Base-by-base conservation (phyloP, 2,888 invertebrate genomes). In the Sesamia inferens region DNA sequence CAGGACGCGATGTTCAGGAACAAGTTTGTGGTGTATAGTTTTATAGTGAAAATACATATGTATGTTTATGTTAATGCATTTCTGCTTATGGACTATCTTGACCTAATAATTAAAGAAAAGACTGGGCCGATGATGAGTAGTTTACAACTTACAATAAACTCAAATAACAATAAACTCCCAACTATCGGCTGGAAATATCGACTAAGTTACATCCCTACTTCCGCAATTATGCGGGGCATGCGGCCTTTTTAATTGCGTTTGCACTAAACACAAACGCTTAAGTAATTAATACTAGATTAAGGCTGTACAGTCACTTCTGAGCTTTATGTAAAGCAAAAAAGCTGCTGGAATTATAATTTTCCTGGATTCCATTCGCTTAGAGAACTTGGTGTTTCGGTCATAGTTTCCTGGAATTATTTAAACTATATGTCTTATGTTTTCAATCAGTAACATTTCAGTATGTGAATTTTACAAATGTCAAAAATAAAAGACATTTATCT, bases 221-320 rank as follows among this genome's bases (percentile, higher is more conserved):
- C 83, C 81, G 85, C 88, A 89, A 89, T 88, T 88, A 90, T 87
- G 87, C 90, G 84, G 84, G 82, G 88, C 88, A 89, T 85, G 89
- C 86, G 86, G 87, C 84, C 80, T 79, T 83, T 86, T 89, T 92
- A 92, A 92, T 92, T 92, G 89, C 91, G 87, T 92, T 91, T 90
- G 86, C 90, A 89, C 91, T 92, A 92, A 91, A 91, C 92, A 92
- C 88, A 89, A 90, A 85, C 85, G 87, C 81, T 83, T 86, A 6
- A 81, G 90, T 92, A 92, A 92, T 93, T 92, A 93, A 93, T 90
- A 92, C 88, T 84, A 89, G 89, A 92, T 92, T 90, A 90, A 89
- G 83, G 76, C 79, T 76, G 82, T 77, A 81, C 71, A 84, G 68
- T 76, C 79, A 74, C 79, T 83, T 70, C 64, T 82, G 76, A 75